Evolutionary conservation across 1,140 invertebrate species (phyloP), one percentile per base, ranked within the genome.

Genomic region (Asbolus verrucosus): DNA sequence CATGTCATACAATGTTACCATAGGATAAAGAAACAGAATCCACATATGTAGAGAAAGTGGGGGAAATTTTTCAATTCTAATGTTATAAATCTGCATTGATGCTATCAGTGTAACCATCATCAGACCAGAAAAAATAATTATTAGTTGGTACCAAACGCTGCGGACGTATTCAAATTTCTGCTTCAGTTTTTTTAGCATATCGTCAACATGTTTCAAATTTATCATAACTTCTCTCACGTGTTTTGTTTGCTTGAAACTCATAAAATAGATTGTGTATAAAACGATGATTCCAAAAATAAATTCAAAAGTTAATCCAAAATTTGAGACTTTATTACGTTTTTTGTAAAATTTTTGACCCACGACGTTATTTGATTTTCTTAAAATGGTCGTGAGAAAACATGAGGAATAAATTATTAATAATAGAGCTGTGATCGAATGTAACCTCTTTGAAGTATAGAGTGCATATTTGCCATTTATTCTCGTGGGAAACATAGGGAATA

Each of bases 301-400:
- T 27, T 59, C 63, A 9, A 71, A 43, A 1, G 63, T 41, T 31
- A 71, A 9, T 13, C 69, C 69, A 6, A 71, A 54, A 62, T 67
- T 71, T n/a, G 69, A 71, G 5, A 67, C 65, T 33, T 62, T 69
- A 21, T 60, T 67, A 27, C n/a, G 46, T 54, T 54, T 54, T 13
- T 54, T 54, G 46, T 54, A 54, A 6, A 54, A 54, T 30, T 24
- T 54, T 13, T 13, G 3, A 13, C 46, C 46, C 14, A 54, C 46
- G 0, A 54, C 46, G 14, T 9, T 54, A 11, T 54, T 54, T 14
- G 43, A 36, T 27, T 16, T n/a, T 4, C 19, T 69, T 24, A 27
- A 39, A 59, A 60, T 65, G 46, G 54, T 69, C 16, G 38, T 39
- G 5, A 69, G 8, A 3, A 72, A 27, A 21, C 68, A 11, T 9